phyloP scores from a whole-genome alignment of 2,113 vertebrate species.

The Canis aureus region DNA sequence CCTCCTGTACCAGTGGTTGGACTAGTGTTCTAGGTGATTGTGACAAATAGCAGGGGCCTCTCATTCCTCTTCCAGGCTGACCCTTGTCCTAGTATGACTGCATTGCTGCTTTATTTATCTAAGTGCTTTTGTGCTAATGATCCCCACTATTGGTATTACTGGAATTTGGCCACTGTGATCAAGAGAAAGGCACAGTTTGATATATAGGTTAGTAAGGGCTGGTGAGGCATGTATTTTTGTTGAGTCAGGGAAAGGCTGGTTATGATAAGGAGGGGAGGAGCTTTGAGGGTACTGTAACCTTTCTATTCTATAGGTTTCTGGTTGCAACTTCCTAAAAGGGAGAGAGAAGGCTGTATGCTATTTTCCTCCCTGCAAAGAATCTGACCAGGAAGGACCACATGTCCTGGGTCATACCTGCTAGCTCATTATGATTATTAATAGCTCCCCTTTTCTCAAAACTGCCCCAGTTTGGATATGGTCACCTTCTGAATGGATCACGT shows the following conservation, averaged over 20 bases:
- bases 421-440: neutral
- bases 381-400: neutral
- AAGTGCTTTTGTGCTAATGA: neutral
- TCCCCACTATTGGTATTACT: neutral
- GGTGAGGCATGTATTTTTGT: neutral
- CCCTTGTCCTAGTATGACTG: neutral
- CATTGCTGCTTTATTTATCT: neutral
- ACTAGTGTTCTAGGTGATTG: neutral
- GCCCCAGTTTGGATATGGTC: neutral
- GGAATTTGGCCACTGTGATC: neutral
- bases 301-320: conserved; percentile 35
- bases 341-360: neutral
- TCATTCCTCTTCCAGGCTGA: neutral
- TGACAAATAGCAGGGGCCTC: neutral
- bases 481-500: neutral
- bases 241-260: neutral
- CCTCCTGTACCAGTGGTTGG: neutral
- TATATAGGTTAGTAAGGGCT: neutral
- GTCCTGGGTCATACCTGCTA: neutral
- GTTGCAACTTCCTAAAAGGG: neutral
- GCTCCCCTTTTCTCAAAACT: neutral
- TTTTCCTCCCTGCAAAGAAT: neutral
- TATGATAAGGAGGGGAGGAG: neutral
- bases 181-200: neutral
- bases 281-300: neutral